These are phyloP conservation scores for Aphidius colemani DNA, from an alignment of 2,888 invertebrate species.

Conservation along the genomic window DNA sequence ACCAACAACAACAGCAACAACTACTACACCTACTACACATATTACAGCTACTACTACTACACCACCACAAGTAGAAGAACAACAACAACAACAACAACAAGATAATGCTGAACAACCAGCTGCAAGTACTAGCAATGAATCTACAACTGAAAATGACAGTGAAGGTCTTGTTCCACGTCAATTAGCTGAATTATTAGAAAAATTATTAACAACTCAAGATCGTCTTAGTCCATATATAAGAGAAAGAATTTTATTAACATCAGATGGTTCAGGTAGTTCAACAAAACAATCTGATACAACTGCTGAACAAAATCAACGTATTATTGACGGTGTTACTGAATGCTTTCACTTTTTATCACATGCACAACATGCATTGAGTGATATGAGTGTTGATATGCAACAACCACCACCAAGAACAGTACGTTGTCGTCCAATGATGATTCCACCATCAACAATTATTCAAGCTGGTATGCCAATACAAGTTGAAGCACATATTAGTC, in stretches of 20 bases:
- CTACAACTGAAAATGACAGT: constrained; percentile 24
- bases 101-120: background rate
- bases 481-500: constrained; percentile 62
- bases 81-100: background rate
- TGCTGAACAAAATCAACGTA: constrained; percentile 66
- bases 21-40: constrained; percentile 39
- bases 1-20: constrained; percentile 42
- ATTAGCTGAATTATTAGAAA: constrained; percentile 65
- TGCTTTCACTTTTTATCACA: constrained; percentile 85
- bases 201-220: constrained; percentile 63
- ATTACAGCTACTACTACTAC: constrained; percentile 37
- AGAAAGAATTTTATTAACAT: constrained; percentile 67
- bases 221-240: constrained; percentile 72
- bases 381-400: constrained; percentile 76
- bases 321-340: constrained; percentile 77
- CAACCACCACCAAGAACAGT: constrained; percentile 72
- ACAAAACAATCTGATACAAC: constrained; percentile 37
- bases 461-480: constrained; percentile 72
- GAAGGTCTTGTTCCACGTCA: constrained; percentile 61
- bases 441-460: constrained; percentile 71
- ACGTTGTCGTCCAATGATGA: constrained; percentile 72
- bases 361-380: constrained; percentile 86
- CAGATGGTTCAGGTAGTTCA: constrained; percentile 62
- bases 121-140: background rate
- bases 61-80: constrained; percentile 39